These are phyloP conservation scores for Leucophenga varia DNA, from an alignment of 1,140 invertebrate genomes.

Conservation along the genomic window DNA sequence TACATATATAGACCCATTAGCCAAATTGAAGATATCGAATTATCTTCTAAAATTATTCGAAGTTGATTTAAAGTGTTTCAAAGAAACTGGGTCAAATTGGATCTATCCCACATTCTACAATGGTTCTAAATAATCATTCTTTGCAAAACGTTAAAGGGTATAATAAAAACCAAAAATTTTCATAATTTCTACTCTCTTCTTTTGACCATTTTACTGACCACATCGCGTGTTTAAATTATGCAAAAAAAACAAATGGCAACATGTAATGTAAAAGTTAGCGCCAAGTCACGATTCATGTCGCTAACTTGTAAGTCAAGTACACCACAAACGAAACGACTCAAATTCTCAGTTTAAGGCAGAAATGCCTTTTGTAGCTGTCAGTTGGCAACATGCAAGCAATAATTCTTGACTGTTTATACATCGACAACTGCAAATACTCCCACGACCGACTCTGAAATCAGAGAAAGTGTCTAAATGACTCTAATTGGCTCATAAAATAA, in stretches of 20 bases:
- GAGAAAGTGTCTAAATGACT: neutral
- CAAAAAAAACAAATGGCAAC: conserved; percentile 10
- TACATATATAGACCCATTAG: too few relatives aligned
- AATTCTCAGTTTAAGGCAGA: neutral
- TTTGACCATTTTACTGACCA: neutral
- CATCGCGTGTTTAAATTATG: conserved; percentile 28
- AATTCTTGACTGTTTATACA: neutral
- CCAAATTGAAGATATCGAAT: too few relatives aligned
- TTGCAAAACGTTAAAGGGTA: too few relatives aligned
- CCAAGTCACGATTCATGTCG: conserved; percentile 17
- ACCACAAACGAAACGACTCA: neutral
- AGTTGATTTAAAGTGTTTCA: too few relatives aligned
- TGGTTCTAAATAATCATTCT: too few relatives aligned
- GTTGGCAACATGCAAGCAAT: neutral
- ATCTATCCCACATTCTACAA: too few relatives aligned
- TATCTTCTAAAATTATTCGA: too few relatives aligned
- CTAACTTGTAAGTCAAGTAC: neutral
- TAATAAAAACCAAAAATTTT: too few relatives aligned
- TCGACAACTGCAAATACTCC: conserved; percentile 32
- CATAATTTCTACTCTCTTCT: neutral
- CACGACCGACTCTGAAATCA: conserved; percentile 19
- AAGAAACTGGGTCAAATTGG: too few relatives aligned
- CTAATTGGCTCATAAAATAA: neutral
- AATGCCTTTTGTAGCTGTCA: neutral
- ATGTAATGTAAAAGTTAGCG: conserved; percentile 34